These are phyloP conservation scores for Drosophila imparisetae DNA, from an alignment of 2,888 invertebrate species.

Conservation along the genomic window DNA sequence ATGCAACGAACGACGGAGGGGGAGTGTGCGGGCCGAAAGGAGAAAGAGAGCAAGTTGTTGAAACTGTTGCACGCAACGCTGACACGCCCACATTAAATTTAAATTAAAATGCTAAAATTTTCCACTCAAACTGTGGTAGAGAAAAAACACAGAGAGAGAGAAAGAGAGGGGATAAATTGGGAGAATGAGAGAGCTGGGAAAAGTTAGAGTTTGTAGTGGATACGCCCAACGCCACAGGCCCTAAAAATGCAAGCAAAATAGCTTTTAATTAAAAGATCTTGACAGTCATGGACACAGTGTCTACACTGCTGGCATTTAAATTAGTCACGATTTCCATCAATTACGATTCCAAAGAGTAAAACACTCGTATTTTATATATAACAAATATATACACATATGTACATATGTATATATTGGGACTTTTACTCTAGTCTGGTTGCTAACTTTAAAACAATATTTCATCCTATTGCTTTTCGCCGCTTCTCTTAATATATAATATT, in stretches of 20 bases:
- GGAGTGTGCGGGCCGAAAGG: neutral
- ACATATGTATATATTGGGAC: too few relatives aligned
- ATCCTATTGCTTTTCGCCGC: neutral
- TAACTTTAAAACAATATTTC: neutral
- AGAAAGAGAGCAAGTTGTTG: conserved; percentile 16
- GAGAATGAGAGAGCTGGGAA: neutral
- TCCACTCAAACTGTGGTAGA: conserved; percentile 55
- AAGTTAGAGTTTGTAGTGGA: neutral
- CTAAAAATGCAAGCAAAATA: conserved; percentile 77
- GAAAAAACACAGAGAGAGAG: neutral
- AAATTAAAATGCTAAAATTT: conserved; percentile 82
- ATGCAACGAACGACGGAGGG: conserved; percentile 57
- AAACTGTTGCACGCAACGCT: conserved; percentile 73
- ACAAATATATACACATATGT: too few relatives aligned
- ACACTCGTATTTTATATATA: neutral
- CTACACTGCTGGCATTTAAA: conserved; percentile 53
- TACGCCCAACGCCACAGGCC: conserved; percentile 63
- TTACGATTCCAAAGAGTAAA: neutral
- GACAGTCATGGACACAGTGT: conserved; percentile 53
- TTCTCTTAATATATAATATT: conserved; percentile 12
- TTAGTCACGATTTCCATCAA: conserved; percentile 29
- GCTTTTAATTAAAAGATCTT: conserved; percentile 78
- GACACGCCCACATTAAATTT: conserved; percentile 78
- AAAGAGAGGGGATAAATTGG: neutral
- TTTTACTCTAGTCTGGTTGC: neutral